These are phyloP conservation scores for Astropecten irregularis DNA, from an alignment of 53 echinoderm and acorn worm species.

Conservation along the genomic window DNA sequence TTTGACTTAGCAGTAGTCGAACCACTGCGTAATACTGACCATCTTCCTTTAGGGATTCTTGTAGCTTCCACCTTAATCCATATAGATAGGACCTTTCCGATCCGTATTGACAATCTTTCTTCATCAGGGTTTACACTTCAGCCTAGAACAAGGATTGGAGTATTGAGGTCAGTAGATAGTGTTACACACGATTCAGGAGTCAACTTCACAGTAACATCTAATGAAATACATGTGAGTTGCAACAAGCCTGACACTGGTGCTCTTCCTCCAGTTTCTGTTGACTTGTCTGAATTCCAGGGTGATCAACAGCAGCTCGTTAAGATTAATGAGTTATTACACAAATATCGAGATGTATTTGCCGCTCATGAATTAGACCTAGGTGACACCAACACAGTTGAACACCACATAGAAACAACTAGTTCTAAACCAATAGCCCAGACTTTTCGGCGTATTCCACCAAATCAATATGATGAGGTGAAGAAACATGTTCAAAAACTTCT, in stretches of 20 bases:
- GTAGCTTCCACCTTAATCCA: not conserved
- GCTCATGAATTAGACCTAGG: not conserved
- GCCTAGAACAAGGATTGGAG: not conserved
- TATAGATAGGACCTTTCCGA: not conserved
- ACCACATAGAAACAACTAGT: not conserved
- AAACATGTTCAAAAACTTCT: not conserved
- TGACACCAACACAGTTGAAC: constrained; percentile 6
- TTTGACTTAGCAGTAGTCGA: not conserved
- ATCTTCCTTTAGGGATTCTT: constrained; percentile 9
- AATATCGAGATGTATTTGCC: constrained; percentile 11
- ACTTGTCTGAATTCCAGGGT: not conserved
- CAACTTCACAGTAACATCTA: not conserved
- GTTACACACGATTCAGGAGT: not conserved
- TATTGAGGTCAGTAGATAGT: not conserved
- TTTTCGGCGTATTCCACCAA: not conserved
- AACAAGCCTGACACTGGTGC: too few species aligned
- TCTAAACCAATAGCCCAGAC: not conserved
- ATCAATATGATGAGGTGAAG: not conserved
- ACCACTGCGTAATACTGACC: not conserved
- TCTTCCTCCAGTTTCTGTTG: not conserved
- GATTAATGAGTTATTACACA: not conserved
- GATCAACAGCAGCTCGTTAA: not conserved
- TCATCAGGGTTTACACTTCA: not conserved
- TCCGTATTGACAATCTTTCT: constrained; percentile 9
- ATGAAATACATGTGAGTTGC: not conserved